Base-by-base conservation (phyloP, 2,113 vertebrate genomes). In the Saccopteryx bilineata region DNA sequence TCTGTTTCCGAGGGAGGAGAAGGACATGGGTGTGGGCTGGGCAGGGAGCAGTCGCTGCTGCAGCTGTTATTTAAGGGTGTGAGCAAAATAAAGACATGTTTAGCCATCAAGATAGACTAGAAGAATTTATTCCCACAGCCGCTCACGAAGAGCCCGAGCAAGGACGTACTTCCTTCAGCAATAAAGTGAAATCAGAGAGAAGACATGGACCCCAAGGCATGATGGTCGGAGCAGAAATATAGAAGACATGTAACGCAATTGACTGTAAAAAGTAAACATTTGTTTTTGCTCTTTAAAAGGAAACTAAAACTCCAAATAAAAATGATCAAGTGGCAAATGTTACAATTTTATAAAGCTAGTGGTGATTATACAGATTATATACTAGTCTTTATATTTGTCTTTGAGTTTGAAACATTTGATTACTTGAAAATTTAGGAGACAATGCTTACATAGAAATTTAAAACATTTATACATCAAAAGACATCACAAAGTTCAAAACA, bases 341-440 rank as follows among this genome's bases (percentile, higher is more conserved):
- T 71, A 90, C 83, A 58, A 11, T 63, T 91, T 94, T 80, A 65
- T 81, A 68, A 48, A 72, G 12, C 50, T 84, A 56, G 15, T 76
- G 12, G 3, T 68, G 23, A 87, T 9, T n/a, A 26, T 15, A 26
- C 13, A 87, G 19, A 48, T 87, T 69, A 56, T 61, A 85, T 60
- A 31, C 58, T 88, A 65, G 71, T 75, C 39, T 87, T 87, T 88
- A 28, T 71, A 92, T 75, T 71, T 87, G 52, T 52, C 87, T 74
- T 1, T 68, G 33, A 39, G 14, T 83, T 46, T 87, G 46, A 18
- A 66, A 80, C 26, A 85, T 56, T 71, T 24, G 60, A 54, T 90
- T 69, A 93, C 90, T 76, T 60, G 58, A 96, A 91, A 92, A 95
- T 65, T 63, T 89, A 87, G 52, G 31, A 87, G 46, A 6, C 7